A percentile compares a stretch with the other conserved stretches of the same genome.
phyloP scores from a whole-genome alignment of 2,888 invertebrate species.

The Lasioglossum figueresi region DNA sequence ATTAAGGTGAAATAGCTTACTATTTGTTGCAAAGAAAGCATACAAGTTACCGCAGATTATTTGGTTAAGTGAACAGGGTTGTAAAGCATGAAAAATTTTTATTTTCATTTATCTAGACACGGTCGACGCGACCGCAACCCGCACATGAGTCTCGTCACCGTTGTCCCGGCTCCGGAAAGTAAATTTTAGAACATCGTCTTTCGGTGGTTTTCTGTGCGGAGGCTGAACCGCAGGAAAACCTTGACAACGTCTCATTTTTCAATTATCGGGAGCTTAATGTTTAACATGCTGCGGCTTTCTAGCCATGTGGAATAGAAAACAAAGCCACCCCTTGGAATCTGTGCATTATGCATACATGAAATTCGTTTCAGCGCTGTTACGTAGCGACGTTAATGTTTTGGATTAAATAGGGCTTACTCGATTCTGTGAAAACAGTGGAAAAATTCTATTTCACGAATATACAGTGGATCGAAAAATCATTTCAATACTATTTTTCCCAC shows the following conservation, averaged over 20 bases:
- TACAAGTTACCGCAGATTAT: neutral
- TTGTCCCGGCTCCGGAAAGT: neutral
- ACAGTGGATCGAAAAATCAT: neutral
- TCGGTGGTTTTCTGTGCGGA: neutral
- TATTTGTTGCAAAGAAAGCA: neutral
- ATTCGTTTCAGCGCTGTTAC: neutral
- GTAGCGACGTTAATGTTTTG: neutral
- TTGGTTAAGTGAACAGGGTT: neutral
- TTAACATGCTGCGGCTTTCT: conserved; percentile 3
- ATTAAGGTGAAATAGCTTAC: neutral
- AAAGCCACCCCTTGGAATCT: neutral
- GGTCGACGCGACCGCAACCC: neutral
- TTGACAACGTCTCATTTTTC: neutral
- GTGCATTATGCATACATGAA: conserved; percentile 6
- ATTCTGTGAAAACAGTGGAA: neutral
- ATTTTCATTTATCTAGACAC: neutral
- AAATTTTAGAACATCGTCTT: neutral
- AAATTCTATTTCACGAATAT: neutral
- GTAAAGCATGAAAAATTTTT: neutral
- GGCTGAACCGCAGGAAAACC: neutral
- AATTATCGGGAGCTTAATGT: conserved; percentile 10
- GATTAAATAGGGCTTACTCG: neutral
- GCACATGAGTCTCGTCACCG: neutral
- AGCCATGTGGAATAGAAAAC: neutral
- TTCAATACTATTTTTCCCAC: neutral